Base-by-base conservation (phyloP, 2,113 vertebrate genomes). In the Ctenomys sociabilis region DNA sequence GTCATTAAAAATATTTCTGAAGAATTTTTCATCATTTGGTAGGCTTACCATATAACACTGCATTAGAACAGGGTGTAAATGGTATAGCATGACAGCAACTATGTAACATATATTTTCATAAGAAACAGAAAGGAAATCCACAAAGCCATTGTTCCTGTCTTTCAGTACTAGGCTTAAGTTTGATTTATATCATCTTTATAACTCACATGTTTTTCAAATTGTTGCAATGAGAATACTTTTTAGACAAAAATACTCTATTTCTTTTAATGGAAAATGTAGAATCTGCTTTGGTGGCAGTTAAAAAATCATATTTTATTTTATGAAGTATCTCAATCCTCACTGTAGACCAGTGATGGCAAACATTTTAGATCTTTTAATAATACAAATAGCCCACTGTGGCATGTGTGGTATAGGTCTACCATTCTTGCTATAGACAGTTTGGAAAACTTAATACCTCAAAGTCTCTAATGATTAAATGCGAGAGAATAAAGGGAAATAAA, bases 401-500 rank as follows among this genome's bases (percentile, higher is more conserved):
- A 28, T 5, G 2, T 26, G 10, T 75, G 72, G 5, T 26, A 75
- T 28, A 45, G 72, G 24, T 43, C 43, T 43, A 11, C 72, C 72
- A 43, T 43, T 40, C 26, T 11, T 75, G 72, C 72, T 75, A 13
- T 75, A 87, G 63, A 78, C 28, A 95, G 35, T 90, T 94, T 82
- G 59, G 52, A 45, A 75, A 37, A 75, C 35, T 45, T 75, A 11
- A 61, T 82, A 75, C 14, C 10, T 66, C 24, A 32, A 89, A 66
- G 37, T 19, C 30, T 88, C 7, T 22, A 77, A 37, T 52, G 30
- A 61, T 92, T 86, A 40, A 81, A 32, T 52, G 61, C 43, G 90
- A 88, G 91, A 66, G 40, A 89, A 96, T 92, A 85, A 49, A 88
- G 91, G 66, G 40, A 84, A 96, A 68, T 80, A 57, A 94, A 75